These are phyloP conservation scores for Anguilla rostrata DNA, from an alignment of 2,113 vertebrate genomes.

Conservation along the genomic window DNA sequence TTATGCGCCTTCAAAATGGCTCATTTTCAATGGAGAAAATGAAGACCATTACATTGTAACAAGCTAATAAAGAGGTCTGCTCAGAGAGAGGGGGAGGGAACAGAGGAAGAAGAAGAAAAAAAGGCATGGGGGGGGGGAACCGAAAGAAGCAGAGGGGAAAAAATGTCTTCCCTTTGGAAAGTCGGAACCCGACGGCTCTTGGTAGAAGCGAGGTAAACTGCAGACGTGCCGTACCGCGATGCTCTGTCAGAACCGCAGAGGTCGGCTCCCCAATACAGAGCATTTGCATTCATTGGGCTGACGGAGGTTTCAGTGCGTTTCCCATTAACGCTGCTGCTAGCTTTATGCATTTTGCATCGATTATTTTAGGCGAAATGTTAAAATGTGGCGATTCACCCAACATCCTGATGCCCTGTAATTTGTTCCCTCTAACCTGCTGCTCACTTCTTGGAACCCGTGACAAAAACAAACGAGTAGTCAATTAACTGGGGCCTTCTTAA, in stretches of 20 bases:
- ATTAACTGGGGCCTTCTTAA: constrained; percentile 33
- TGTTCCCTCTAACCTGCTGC: not conserved
- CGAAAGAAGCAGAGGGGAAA: constrained; percentile 34
- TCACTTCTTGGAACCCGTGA: constrained; percentile 40
- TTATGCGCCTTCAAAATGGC: constrained; percentile 69
- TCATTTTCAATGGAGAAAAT: constrained; percentile 77
- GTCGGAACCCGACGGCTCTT: not conserved
- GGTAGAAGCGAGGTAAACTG: not conserved
- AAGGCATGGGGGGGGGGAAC: not conserved
- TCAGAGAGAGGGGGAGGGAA: constrained; percentile 30
- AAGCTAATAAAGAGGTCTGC: constrained; percentile 74
- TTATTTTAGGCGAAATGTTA: not conserved
- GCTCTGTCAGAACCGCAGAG: not conserved
- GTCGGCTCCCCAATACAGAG: not conserved
- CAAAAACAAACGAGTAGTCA: constrained; percentile 46
- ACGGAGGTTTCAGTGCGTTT: not conserved
- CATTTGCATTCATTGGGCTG: not conserved
- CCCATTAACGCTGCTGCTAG: not conserved
- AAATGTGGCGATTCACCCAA: not conserved
- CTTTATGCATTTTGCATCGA: not conserved
- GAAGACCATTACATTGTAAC: constrained; percentile 77
- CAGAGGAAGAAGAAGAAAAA: constrained; percentile 26
- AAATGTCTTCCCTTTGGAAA: constrained; percentile 1
- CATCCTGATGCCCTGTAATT: not conserved
- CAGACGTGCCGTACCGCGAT: not conserved